Conservation (phyloP, 2,113 vertebrate genomes). For the Numenius arquata region DNA sequence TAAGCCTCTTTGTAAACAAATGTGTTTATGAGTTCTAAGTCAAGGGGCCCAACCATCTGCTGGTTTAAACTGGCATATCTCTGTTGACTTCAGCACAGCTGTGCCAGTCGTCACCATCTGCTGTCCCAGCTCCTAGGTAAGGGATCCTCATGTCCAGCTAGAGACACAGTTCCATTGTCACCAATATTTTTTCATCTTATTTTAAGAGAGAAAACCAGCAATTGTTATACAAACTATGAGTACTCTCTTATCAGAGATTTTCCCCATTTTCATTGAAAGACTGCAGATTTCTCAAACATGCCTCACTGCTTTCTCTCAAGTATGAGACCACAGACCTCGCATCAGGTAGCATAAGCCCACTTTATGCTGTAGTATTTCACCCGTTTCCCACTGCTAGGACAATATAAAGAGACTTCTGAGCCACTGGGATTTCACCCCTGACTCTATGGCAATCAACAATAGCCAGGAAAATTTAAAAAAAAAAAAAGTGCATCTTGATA, state of each 20-base stretch:
- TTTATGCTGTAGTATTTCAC: neutral
- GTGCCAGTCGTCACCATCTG: neutral
- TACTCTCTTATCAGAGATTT: neutral
- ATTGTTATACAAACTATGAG: neutral
- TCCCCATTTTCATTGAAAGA: neutral
- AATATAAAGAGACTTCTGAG: neutral
- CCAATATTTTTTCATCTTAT: neutral
- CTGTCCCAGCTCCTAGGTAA: neutral
- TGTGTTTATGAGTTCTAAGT: conserved; percentile 13
- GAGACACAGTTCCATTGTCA: neutral
- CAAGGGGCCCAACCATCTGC: neutral
- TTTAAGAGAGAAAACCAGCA: neutral
- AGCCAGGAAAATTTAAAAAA: neutral
- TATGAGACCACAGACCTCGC: neutral
- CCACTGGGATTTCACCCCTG: neutral
- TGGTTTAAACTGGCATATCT: conserved; percentile 13
- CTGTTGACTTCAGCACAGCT: neutral
- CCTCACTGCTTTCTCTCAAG: neutral
- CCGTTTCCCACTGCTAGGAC: neutral
- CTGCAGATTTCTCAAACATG: neutral
- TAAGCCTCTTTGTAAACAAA: conserved; percentile 58
- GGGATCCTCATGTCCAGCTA: neutral
- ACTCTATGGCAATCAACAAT: neutral
- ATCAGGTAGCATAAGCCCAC: neutral
- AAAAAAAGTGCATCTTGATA: neutral